Percentiles rank a stretch among this genome's conserved stretches.
Conservation (phyloP, 30 jellyfish, hydroid and myxozoan genomes). For the Aurelia sp. region DNA sequence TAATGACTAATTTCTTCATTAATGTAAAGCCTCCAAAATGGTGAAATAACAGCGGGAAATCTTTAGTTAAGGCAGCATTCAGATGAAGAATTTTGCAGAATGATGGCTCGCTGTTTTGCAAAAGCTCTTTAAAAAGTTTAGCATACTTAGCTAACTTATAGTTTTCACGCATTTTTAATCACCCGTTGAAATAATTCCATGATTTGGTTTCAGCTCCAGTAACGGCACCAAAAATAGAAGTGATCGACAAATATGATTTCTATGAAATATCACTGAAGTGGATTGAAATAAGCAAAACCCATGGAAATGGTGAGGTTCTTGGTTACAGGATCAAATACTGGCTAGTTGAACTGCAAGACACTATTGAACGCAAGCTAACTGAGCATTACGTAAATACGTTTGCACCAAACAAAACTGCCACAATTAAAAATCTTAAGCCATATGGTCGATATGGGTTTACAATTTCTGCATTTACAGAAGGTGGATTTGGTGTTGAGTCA, state of each 20-base stretch:
- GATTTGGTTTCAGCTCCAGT: slow-evolving; percentile 19
- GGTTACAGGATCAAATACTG: slow-evolving; percentile 46
- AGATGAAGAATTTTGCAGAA: too few species aligned
- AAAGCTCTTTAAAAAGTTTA: too few species aligned
- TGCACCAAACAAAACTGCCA: slow-evolving; percentile 48
- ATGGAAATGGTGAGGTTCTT: slow-evolving; percentile 58
- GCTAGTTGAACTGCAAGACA: slow-evolving; percentile 23
- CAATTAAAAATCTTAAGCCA: slow-evolving; percentile 20
- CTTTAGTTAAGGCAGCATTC: too few species aligned
- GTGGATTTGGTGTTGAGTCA: slow-evolving; percentile 55
- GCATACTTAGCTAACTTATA: too few species aligned
- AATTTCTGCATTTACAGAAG: slow-evolving; percentile 52
- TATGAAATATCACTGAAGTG: slow-evolving; percentile 27
- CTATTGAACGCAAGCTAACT: neutral
- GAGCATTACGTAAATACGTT: neutral
- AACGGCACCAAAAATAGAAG: slow-evolving; percentile 39
- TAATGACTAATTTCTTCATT: too few species aligned
- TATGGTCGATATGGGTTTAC: slow-evolving; percentile 28
- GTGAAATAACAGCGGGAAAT: too few species aligned
- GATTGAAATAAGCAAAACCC: slow-evolving; percentile 20
- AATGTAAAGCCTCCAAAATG: too few species aligned
- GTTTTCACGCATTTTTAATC: neutral
- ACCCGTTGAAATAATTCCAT: neutral
- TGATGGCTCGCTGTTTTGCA: too few species aligned
- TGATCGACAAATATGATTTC: slow-evolving; percentile 33